Evolutionary conservation across 2,797 vertebrate genomes (phyloP), one percentile per base, ranked within the genome.

Genomic region (Fundulus diaphanus): DNA sequence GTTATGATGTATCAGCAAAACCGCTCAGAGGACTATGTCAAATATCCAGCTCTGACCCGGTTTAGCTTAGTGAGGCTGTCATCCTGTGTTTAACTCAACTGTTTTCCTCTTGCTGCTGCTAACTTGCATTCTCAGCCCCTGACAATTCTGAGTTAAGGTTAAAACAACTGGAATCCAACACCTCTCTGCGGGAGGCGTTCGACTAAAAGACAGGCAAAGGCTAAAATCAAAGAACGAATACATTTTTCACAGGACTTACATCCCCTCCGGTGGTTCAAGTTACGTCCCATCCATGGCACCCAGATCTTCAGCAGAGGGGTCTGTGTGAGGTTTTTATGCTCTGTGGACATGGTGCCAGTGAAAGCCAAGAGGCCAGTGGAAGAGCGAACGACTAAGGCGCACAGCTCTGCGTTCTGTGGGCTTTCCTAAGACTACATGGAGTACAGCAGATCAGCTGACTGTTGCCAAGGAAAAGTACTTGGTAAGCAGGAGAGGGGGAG

Each of bases 241-340:
- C n/a, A n/a, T 5, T 13, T 46, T 33, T 54, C 2, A 16, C 13
- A 61, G 57, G 77, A 96, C 96, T 97, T 93, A 97, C 96, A 96
- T 84, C 95, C 96, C 87, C 95, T 95, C 86, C 95, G 92, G 74
- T 86, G 92, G 84, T 90, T 93, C 74, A 91, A 67, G 70, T 90
- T 78, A 66, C 85, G 92, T 82, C 88, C 90, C 87, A 93, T 90
- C 81, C 95, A 93, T 42, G 96, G 94, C 72, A 96, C 95, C 96
- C 96, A 96, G 83, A 96, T 95, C 93, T 96, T 97, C 82, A 96
- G 95, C 79, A 96, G 86, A 70, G 95, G 95, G 22, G 94, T 95
- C 91, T 96, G 95, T 0, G 93, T 95, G 76, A 96, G 95, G 44
- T 92, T 90, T 56, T 91, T 92, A 89, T 95, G 87, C 71, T 95